phyloP scores from a whole-genome alignment of 2,797 vertebrate species.

The Lutjanus campechanus region DNA sequence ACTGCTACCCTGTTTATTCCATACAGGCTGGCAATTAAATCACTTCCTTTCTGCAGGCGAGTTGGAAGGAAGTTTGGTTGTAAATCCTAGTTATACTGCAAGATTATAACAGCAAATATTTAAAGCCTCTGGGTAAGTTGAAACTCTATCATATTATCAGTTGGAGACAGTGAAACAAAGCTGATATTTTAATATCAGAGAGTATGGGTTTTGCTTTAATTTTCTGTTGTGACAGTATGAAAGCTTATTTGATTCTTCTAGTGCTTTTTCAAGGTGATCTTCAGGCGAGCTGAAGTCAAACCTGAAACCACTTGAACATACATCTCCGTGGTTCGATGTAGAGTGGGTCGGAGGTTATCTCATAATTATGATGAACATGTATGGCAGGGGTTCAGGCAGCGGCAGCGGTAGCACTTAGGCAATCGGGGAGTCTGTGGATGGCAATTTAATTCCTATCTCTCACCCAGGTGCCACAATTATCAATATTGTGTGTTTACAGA shows the following conservation, averaged over 20 bases:
- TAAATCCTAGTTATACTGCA: constrained; percentile 7
- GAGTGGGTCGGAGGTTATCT: constrained; percentile 39
- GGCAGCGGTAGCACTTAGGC: constrained; percentile 45
- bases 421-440: constrained; percentile 44
- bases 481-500: constrained; percentile 80
- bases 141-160: constrained; percentile 25
- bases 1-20: constrained; percentile 8
- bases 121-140: constrained; percentile 23
- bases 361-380: constrained; percentile 72
- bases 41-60: constrained; percentile 21
- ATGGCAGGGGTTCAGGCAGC: constrained; percentile 22
- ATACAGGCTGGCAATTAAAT: constrained; percentile 11
- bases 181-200: constrained; percentile 24
- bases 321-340: constrained; percentile 6
- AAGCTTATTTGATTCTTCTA: constrained; percentile 22
- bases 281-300: constrained; percentile 1
- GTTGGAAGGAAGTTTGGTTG: constrained; percentile 18
- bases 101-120: constrained; percentile 28
- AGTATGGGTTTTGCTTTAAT: constrained; percentile 23
- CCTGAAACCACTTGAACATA: constrained; percentile 28
- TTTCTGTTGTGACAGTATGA: constrained; percentile 7
- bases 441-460: constrained; percentile 67
- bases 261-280: constrained; percentile 20
- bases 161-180: constrained; percentile 14
- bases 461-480: constrained; percentile 71